Evolutionary conservation across 1,140 invertebrate species (phyloP).

Genomic region (Aleiodes sp.): DNA sequence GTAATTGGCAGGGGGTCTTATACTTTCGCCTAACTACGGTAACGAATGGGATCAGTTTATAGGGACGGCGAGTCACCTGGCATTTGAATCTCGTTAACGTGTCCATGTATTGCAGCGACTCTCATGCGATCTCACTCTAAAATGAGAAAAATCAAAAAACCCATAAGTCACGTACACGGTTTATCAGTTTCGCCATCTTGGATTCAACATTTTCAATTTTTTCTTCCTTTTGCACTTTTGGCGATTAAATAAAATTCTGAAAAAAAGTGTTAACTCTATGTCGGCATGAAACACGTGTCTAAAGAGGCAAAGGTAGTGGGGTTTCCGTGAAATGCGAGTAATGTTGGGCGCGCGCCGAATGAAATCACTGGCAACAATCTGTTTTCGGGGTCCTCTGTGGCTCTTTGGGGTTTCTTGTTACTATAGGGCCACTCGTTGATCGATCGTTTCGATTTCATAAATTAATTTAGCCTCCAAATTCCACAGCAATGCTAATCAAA

Average conservation of each 20-base stretch:
- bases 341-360: slow-evolving; percentile 31
- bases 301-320: slow-evolving; percentile 1
- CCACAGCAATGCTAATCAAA: slow-evolving; percentile 6
- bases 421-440: slow-evolving; percentile 4
- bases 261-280: slow-evolving; percentile 8
- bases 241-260: slow-evolving; percentile 6
- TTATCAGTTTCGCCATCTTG: slow-evolving; percentile 6
- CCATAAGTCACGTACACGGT: too few species aligned
- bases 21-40: slow-evolving; percentile 39
- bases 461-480: slow-evolving; percentile 7
- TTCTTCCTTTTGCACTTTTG: slow-evolving; percentile 13
- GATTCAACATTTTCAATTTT: slow-evolving; percentile 2
- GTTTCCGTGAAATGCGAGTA: slow-evolving; percentile 15
- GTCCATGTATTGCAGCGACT: slow-evolving; percentile 10
- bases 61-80: slow-evolving; percentile 29
- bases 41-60: slow-evolving; percentile 45
- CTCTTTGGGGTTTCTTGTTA: slow-evolving; percentile 14
- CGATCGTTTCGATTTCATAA: slow-evolving; percentile 17
- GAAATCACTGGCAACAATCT: slow-evolving; percentile 29
- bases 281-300: slow-evolving; percentile 17
- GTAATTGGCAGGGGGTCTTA: slow-evolving; percentile 48
- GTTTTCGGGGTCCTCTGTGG: slow-evolving; percentile 32
- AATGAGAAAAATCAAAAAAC: not conserved
- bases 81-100: slow-evolving; percentile 46
- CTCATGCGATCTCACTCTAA: slow-evolving; percentile 29